Evolutionary conservation across 2,888 invertebrate species (phyloP).

Genomic region (Euspilapteryx auroguttella): DNA sequence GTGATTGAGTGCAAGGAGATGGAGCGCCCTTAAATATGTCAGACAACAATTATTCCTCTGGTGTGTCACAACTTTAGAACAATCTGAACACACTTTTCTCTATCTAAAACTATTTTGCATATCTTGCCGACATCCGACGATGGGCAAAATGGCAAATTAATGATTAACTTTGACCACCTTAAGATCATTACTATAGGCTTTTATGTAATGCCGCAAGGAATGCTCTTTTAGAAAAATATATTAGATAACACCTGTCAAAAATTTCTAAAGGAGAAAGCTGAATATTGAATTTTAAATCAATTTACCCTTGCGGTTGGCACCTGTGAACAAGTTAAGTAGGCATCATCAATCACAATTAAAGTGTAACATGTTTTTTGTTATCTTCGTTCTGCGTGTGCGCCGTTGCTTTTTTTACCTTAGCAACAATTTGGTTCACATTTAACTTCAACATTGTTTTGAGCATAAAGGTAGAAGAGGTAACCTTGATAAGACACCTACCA

Average conservation of each 20-base stretch:
- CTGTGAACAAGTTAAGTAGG: no score
- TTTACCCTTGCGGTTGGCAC: conserved; percentile 18
- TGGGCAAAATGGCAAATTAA: conserved; percentile 43
- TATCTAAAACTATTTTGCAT: conserved; percentile 53
- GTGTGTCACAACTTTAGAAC: conserved; percentile 7
- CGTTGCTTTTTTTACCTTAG: conserved; percentile 12
- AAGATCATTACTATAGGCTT: background rate
- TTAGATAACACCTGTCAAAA: background rate
- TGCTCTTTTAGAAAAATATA: background rate
- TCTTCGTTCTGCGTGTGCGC: conserved; percentile 18
- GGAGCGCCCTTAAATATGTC: background rate
- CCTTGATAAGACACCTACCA: no score
- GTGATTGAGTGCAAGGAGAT: background rate
- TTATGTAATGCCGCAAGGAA: no score
- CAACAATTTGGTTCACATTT: background rate
- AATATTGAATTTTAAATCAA: conserved; percentile 26
- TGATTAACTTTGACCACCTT: conserved; percentile 24
- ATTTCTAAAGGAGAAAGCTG: background rate
- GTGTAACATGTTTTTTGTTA: conserved; percentile 41
- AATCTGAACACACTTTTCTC: conserved; percentile 22
- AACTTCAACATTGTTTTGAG: no score
- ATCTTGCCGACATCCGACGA: conserved; percentile 32
- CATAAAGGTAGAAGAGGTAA: no score
- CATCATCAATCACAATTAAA: conserved; percentile 55
- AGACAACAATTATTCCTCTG: background rate